Evolutionary conservation across 2,888 invertebrate species (phyloP), one percentile per base, ranked within the genome.

Genomic region (Pegoplata infirma): DNA sequence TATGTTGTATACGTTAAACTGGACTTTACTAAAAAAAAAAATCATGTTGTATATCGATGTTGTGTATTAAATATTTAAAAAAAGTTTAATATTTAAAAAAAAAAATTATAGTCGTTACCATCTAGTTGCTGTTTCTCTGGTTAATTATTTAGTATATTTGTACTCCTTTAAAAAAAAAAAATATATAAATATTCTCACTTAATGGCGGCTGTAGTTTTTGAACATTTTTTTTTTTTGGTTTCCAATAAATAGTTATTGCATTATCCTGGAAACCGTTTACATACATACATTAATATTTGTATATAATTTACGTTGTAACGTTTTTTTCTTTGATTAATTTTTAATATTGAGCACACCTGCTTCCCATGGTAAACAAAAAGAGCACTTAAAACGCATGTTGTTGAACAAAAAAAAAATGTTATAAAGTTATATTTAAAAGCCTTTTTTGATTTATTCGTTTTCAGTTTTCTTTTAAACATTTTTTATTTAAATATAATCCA

Each of bases 41-140:
- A 40, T 40, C 10, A 36, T 74, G 36, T 46, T 68, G 72, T 82
- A 76, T 51, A 82, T 83, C 81, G 82, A 84, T 86, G 85, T 86
- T 85, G 79, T 83, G 81, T 66, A 63, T 67, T 68, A 51, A n/a
- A n/a, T n/a, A n/a, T 16, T 23, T 16, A 46, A 28, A 46, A n/a
- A 28, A 40, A 25, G 23, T 58, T 28, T 23, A n/a, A n/a, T n/a
- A n/a, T 53, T 44, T 61, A 14, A 12, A 59, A 19, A 56, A 28
- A 32, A 44, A 21, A 44, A 23, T 16, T 19, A 36, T 69, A 56
- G 53, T 51, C 5, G 16, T 49, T 58, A 47, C 5, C 44, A 17
- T 53, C n/a, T 59, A 44, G 51, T 44, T 63, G 51, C 36, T 49
- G 63, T 63, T 44, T 58, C 21, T 36, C 40, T 58, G 58, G 58